Conservation (phyloP, 2,888 invertebrate genomes). For the Coleophora flavipennella region DNA sequence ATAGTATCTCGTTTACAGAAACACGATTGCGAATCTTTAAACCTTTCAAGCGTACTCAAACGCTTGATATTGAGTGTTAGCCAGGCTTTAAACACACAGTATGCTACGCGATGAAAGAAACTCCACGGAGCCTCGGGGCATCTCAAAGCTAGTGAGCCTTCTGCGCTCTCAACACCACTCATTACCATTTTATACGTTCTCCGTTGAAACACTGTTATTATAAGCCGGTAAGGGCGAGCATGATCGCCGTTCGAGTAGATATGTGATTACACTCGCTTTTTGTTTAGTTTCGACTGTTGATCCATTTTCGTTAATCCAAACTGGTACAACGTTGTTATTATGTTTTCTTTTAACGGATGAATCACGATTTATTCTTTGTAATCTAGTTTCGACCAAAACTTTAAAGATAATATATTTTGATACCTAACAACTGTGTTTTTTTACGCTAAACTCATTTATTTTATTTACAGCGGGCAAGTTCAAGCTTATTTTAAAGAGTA, state of each 20-base stretch:
- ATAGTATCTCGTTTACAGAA: conserved; percentile 59
- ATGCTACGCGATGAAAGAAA: conserved; percentile 67
- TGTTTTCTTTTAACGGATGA: conserved; percentile 4
- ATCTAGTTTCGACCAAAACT: no score
- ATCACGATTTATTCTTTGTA: no score
- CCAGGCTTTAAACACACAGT: conserved; percentile 61
- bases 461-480: no score
- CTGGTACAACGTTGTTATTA: conserved; percentile 25
- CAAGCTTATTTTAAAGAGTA: conserved; percentile 28
- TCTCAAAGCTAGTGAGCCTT: conserved; percentile 47
- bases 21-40: conserved; percentile 57
- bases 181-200: conserved; percentile 60
- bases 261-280: conserved; percentile 51
- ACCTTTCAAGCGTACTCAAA: conserved; percentile 44
- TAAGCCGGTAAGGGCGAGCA: conserved; percentile 54
- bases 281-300: conserved; percentile 34
- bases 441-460: no score
- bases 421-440: no score
- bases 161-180: conserved; percentile 40
- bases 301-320: conserved; percentile 18
- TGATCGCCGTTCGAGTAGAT: conserved; percentile 48
- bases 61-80: conserved; percentile 51
- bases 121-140: conserved; percentile 47
- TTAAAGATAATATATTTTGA: no score
- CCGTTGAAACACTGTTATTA: conserved; percentile 60